Evolutionary conservation across 2,113 vertebrate genomes (phyloP).

Genomic region (Phoenicopterus ruber): DNA sequence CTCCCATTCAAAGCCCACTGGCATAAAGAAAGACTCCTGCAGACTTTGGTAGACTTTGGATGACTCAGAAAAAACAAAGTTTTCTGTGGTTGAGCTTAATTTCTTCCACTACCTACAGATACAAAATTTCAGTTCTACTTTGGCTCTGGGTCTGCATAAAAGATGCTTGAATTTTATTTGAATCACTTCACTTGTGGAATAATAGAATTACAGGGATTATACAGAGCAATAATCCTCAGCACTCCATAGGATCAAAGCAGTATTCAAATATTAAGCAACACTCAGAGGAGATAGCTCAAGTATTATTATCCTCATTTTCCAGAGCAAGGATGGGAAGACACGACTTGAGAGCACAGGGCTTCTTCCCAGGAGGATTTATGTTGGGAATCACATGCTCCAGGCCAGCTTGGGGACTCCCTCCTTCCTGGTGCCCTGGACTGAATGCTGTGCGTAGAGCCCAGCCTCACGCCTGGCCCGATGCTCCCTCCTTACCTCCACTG

Average conservation of each 20-base stretch:
- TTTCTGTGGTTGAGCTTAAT: neutral
- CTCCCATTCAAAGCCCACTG: neutral
- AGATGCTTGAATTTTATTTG: neutral
- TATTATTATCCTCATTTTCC: neutral
- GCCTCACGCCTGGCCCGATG: neutral
- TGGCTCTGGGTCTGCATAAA: neutral
- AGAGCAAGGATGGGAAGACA: neutral
- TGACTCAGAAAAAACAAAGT: neutral
- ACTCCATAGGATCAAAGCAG: neutral
- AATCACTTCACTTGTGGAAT: neutral
- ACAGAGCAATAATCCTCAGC: neutral
- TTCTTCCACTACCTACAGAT: neutral
- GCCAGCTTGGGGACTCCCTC: neutral
- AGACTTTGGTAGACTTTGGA: neutral
- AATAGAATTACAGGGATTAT: slow-evolving; percentile 16
- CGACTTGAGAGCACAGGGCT: neutral
- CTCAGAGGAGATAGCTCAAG: neutral
- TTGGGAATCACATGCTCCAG: neutral
- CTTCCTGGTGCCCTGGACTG: neutral
- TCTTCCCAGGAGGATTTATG: neutral
- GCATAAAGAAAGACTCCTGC: neutral
- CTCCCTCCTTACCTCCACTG: neutral
- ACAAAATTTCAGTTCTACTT: neutral
- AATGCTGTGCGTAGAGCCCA: neutral
- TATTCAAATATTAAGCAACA: neutral